Evolutionary conservation across 2,113 vertebrate genomes (phyloP), one percentile per base, ranked within the genome.

Genomic region (Caranx melampygus): DNA sequence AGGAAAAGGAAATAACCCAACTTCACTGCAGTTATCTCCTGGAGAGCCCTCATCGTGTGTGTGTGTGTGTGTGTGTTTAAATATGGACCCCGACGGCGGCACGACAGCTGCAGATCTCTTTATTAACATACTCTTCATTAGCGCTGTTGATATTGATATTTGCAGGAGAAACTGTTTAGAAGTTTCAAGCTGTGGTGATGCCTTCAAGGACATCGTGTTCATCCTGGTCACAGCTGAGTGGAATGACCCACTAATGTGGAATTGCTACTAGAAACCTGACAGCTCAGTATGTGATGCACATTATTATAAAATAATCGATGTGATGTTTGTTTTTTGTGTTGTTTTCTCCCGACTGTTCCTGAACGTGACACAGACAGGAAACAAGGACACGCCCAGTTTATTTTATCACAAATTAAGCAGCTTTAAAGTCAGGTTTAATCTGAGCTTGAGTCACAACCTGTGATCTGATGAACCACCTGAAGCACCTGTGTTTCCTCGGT

Each of bases 1-100:
- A 90, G 90, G 90, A 93, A 93, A 68, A 92, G 90, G 92, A 93
- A 94, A 91, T 90, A 84, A 72, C 82, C 88, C 45, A 34, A 89
- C 78, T 89, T 79, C 82, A 88, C 26, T 59, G 26, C 18, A 44
- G 79, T 86, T 86, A 89, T 90, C 81, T 91, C 79, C 72, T 65
- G 33, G 58, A 87, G 75, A 88, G 78, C 72, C 80, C 60, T 85
- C 77, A 54, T 18, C 12, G 61, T 42, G 75, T 78, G 78, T 73
- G 9, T 34, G 70, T 44, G 72, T 72, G 58, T 47, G 59, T 60
- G 71, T 61, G 34, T 26, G 71, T 81, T 82, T 79, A 82, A 86
- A 67, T 82, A 78, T 85, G 83, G 83, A 87, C 75, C 80, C 86
- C 72, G 5, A 45, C 71, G 70, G 88, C 83, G 13, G 54, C 33